Evolutionary conservation across 2,113 vertebrate species (phyloP), one percentile per base, ranked within the genome.

Genomic region (Penelope pileata): DNA sequence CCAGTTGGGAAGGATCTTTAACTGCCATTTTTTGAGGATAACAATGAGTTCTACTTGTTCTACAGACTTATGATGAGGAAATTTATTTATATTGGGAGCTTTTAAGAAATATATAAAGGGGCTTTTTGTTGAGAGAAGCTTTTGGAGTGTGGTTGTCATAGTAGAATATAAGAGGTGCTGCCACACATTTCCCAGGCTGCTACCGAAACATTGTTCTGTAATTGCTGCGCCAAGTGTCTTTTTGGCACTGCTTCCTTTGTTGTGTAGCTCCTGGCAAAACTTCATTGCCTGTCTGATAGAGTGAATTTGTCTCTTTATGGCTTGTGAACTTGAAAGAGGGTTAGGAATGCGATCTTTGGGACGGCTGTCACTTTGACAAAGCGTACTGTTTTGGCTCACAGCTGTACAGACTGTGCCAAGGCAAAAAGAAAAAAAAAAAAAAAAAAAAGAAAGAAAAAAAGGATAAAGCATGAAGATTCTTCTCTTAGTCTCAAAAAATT

Each of bases 81-180:
- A 36, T 50, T 38, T 42, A 16, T 75, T 58, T 32, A 2, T 51
- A 6, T 40, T 40, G 17, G 42, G 42, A 68, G 7, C 2, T 59
- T 73, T 74, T 66, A 59, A 42, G 43, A 7, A 38, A 76, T 34
- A 9, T 0, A 1, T 26, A 13, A 67, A 63, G 18, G 23, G 17
- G 1, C 10, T 83, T 73, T 69, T 43, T 74, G 69, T 68, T 81
- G 53, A 82, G 74, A 43, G 62, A 23, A 85, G 32, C 27, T 70
- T 54, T 68, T 64, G 85, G 54, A 80, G 36, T 11, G 7, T 23
- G 47, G 12, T 3, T 79, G 51, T 53, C 45, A 23, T 6, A 3
- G 32, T 8, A 43, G 14, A 42, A 26, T 56, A 19, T 0, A 0
- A 32, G n/a, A 60, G 72, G 6, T 23, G 9, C 13, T 29, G n/a